Percentiles rank a stretch among this genome's conserved stretches.
Conservation (phyloP, 2,888 invertebrate species). For the Papilio elwesi region DNA sequence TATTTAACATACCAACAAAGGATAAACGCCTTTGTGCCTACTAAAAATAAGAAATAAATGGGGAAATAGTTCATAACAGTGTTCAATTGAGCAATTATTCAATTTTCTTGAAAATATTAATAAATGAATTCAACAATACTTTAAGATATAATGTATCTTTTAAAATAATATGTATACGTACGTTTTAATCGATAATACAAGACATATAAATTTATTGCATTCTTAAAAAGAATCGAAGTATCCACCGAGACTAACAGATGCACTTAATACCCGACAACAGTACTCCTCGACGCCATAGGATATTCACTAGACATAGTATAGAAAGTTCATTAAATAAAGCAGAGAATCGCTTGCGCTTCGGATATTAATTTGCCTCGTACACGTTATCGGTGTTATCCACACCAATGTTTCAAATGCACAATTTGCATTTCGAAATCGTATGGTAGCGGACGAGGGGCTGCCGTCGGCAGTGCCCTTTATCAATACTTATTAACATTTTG, state of each 20-base stretch:
- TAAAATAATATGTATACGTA: slow-evolving; percentile 8
- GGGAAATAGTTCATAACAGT: no score
- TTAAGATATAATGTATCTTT: no score
- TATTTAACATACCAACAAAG: no score
- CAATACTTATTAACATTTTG: slow-evolving; percentile 80
- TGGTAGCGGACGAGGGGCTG: slow-evolving; percentile 47
- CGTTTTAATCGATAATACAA: slow-evolving; percentile 35
- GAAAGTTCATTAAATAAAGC: slow-evolving; percentile 45
- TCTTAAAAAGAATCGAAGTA: slow-evolving; percentile 37
- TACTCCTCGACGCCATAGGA: slow-evolving; percentile 7
- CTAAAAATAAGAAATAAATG: no score
- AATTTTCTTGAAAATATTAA: no score
- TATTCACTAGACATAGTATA: slow-evolving; percentile 14
- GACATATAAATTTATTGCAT: slow-evolving; percentile 39
- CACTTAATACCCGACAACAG: slow-evolving; percentile 40
- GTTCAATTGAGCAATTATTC: no score
- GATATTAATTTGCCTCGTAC: slow-evolving; percentile 67
- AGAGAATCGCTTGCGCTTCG: slow-evolving; percentile 69
- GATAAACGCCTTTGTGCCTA: no score
- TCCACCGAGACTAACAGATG: slow-evolving; percentile 40
- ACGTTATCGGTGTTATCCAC: slow-evolving; percentile 65
- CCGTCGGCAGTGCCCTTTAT: slow-evolving; percentile 58
- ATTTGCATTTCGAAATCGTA: slow-evolving; percentile 68
- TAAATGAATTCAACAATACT: no score
- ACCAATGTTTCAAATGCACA: slow-evolving; percentile 64